Conservation (phyloP, 2,888 invertebrate genomes). For the Pecten maximus region DNA sequence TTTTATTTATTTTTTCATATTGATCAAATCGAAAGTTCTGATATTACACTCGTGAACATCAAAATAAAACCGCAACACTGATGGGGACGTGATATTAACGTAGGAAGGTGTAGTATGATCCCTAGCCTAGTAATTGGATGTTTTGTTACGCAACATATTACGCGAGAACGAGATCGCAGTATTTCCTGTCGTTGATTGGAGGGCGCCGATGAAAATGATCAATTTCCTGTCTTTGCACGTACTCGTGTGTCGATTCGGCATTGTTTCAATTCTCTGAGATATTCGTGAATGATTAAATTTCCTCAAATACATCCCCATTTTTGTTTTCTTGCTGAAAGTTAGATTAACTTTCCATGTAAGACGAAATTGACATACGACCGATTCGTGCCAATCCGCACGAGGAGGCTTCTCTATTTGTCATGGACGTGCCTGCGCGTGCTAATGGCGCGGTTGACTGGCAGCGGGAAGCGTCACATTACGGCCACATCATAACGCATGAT, state of each 20-base stretch:
- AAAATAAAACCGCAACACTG: too few species aligned
- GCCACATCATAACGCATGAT: background rate
- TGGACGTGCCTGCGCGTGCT: slow-evolving; percentile 4
- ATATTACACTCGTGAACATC: too few species aligned
- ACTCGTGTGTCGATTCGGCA: slow-evolving; percentile 3
- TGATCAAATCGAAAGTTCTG: too few species aligned
- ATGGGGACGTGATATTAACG: too few species aligned
- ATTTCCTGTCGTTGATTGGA: background rate
- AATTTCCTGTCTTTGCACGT: slow-evolving; percentile 22
- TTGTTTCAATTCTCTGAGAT: background rate
- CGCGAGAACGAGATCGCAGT: background rate
- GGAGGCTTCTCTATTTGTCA: background rate
- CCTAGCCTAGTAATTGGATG: background rate
- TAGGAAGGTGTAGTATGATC: too few species aligned
- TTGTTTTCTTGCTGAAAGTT: slow-evolving; percentile 25
- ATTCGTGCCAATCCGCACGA: background rate
- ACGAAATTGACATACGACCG: slow-evolving; percentile 8
- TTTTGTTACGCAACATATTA: background rate
- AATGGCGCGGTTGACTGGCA: background rate
- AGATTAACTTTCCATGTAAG: slow-evolving; percentile 35
- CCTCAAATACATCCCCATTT: slow-evolving; percentile 1
- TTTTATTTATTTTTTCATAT: too few species aligned
- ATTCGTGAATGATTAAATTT: slow-evolving; percentile 18
- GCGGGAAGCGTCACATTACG: background rate
- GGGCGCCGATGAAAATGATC: background rate